Percentiles rank a stretch among this genome's conserved stretches.
Evolutionary conservation across 2,888 invertebrate genomes (phyloP).

Genomic region (Trilocha varians): DNA sequence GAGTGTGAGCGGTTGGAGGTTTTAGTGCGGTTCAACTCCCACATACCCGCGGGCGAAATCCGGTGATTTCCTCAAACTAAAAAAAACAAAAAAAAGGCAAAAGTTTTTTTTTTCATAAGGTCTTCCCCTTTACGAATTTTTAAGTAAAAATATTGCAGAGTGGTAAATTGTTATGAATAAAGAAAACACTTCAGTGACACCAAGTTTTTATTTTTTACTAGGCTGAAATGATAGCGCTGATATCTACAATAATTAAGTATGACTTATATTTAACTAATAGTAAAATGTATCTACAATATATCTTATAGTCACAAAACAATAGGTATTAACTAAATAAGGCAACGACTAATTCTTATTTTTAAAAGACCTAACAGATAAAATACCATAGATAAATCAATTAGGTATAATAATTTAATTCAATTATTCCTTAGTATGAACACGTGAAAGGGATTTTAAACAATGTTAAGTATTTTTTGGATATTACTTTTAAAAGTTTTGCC

Average conservation of each 20-base stretch:
- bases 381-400: slow-evolving; percentile 30
- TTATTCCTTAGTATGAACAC: slow-evolving; percentile 45
- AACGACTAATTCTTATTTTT: slow-evolving; percentile 67
- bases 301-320: slow-evolving; percentile 70
- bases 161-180: slow-evolving; percentile 5
- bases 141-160: no score
- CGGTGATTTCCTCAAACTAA: no score
- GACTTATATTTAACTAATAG: slow-evolving; percentile 61
- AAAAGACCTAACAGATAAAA: slow-evolving; percentile 44
- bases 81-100: no score
- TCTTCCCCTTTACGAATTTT: no score
- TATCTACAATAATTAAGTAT: slow-evolving; percentile 69
- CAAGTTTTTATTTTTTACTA: slow-evolving; percentile 67
- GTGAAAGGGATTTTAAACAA: slow-evolving; percentile 28
- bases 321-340: slow-evolving; percentile 68
- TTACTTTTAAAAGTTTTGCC: no score
- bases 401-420: slow-evolving; percentile 28
- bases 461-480: slow-evolving; percentile 4
- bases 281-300: slow-evolving; percentile 63
- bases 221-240: slow-evolving; percentile 70
- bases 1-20: no score
- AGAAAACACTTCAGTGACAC: slow-evolving; percentile 44
- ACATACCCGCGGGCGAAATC: no score
- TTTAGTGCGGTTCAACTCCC: no score
- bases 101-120: no score